A percentile compares a stretch with the other conserved stretches of the same genome.
phyloP scores from a whole-genome alignment of 1,140 invertebrate species.

The Globodera rostochiensis region DNA sequence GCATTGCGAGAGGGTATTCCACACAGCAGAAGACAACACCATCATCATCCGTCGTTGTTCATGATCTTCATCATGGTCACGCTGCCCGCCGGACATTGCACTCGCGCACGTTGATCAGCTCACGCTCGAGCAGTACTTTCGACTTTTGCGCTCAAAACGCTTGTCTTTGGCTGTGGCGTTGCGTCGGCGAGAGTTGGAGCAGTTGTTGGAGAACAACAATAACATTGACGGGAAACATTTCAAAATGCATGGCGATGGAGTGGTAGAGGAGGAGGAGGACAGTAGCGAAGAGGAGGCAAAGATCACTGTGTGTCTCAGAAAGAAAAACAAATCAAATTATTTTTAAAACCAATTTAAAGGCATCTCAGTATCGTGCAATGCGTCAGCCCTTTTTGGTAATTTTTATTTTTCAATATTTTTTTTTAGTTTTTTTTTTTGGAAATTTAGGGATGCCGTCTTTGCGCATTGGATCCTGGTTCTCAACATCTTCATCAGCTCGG shows the following conservation, averaged over 20 bases:
- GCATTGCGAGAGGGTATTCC: background rate
- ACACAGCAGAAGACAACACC: too few relatives aligned
- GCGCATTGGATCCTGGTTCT: constrained; percentile 18
- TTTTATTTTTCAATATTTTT: too few relatives aligned
- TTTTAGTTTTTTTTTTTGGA: too few relatives aligned
- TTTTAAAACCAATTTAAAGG: constrained; percentile 9
- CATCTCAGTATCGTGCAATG: background rate
- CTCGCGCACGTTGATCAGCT: constrained; percentile 17
- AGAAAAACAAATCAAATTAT: background rate
- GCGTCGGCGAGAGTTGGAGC: background rate
- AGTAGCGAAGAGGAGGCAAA: constrained; percentile 28
- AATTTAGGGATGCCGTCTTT: constrained; percentile 12
- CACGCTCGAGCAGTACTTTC: constrained; percentile 5
- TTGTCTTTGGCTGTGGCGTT: background rate
- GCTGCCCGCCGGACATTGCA: constrained; percentile 10
- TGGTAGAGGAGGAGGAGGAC: constrained; percentile 3
- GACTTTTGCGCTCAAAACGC: constrained; percentile 5
- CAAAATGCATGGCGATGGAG: background rate
- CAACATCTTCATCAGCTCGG: constrained; percentile 30
- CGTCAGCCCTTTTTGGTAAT: constrained; percentile 13
- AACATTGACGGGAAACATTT: background rate
- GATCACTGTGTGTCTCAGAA: background rate
- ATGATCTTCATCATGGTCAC: background rate
- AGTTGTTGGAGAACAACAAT: background rate
- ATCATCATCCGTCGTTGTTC: too few relatives aligned